Base-by-base conservation (phyloP, 2,888 invertebrate species). In the Dasysyrphus albostriatus region DNA sequence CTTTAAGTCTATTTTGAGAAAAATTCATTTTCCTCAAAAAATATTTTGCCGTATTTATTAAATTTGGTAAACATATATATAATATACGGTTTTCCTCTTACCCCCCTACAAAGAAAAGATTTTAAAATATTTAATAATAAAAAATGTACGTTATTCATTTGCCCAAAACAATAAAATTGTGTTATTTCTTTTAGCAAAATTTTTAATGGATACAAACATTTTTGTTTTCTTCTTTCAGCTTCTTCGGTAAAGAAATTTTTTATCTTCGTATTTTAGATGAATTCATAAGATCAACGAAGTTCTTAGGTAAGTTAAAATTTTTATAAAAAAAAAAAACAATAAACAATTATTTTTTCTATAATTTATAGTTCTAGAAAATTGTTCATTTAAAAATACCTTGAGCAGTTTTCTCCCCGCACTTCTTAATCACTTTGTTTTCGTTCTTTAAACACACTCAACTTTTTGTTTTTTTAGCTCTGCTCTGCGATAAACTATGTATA, bases 281-380 rank as follows among this genome's bases (percentile, higher is more conserved):
- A 74, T 74, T 70, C 61, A 58, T 63, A 56, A 34, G 14, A 63
- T 58, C 73, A 74, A 24, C 51, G 49, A 49, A 56, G 32, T 47
- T 58, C 56, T 85, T 82, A 85, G 82, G 85, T 85, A 74, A 82
- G 85, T 73, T 39, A 8, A 12, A 54, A 32, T 14, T 39, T 47
- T 69, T 19, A 34, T 16, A 8, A n/a, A 51, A 69, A n/a, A 51
- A 69, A n/a, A 49, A 0, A 51, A 37, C 12, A 51, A 51, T 37
- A 39, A 49, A 69, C 34, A 24, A 24, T 37, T 54, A 54, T 54
- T 12, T 32, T 54, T 24, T n/a, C 24, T 7, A 54, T 49, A 1
- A 3, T 19, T n/a, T 47, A 32, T 37, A 0, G 12, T 39, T 65
- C 34, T 44, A 65, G 44, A 67, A 34, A 7, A 32, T 58, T 14